These are phyloP conservation scores for Aviceda subcristata DNA, from an alignment of 2,113 vertebrate genomes.

Conservation along the genomic window DNA sequence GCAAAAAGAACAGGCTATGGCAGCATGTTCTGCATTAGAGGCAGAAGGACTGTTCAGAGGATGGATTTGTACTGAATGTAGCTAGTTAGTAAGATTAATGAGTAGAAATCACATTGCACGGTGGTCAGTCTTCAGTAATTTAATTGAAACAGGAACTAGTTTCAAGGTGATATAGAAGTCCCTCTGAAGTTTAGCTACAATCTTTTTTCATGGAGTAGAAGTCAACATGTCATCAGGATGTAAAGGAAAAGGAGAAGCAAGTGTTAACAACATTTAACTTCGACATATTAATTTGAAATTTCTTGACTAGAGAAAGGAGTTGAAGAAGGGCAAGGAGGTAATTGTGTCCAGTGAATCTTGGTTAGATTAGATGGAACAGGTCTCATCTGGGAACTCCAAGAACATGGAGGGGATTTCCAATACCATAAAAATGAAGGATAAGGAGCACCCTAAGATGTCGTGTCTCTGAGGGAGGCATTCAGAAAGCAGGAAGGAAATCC, in stretches of 20 bases:
- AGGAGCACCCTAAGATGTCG: neutral
- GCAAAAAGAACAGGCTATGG: neutral
- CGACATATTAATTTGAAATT: neutral
- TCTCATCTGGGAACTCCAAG: neutral
- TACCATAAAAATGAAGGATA: neutral
- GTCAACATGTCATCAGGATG: neutral
- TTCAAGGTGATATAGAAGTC: conserved; percentile 33
- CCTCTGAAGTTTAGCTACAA: conserved; percentile 26
- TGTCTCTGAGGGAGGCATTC: neutral
- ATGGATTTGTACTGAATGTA: conserved; percentile 8
- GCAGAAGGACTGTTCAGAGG: neutral
- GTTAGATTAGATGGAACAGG: neutral
- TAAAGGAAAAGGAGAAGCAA: neutral
- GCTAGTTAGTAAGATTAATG: conserved; percentile 64
- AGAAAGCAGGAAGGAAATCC: neutral
- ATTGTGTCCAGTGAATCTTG: neutral
- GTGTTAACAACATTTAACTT: neutral
- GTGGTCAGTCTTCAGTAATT: conserved; percentile 54
- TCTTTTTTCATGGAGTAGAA: neutral
- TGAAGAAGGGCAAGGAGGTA: neutral
- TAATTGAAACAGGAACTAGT: conserved; percentile 62
- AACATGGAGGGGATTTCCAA: neutral
- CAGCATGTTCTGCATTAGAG: neutral
- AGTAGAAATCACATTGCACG: conserved; percentile 32
- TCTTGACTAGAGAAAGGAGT: neutral